phyloP scores from a whole-genome alignment of 2,113 vertebrate genomes.

The Hypomesus transpacificus region DNA sequence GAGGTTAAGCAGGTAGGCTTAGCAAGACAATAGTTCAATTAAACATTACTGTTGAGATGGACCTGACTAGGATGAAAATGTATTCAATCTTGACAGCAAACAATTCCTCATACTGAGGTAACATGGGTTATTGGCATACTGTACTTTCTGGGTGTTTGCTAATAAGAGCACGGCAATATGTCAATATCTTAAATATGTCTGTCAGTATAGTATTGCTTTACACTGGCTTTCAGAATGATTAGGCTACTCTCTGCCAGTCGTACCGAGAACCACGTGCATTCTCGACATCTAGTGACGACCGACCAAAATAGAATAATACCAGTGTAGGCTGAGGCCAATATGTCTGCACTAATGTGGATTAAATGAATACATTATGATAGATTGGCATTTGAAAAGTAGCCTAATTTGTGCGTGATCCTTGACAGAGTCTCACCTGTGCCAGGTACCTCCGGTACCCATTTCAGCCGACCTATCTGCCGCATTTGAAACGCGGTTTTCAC shows the following conservation, averaged over 20 bases:
- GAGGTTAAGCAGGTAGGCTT: too few species aligned
- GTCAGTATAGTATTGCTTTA: constrained; percentile 22
- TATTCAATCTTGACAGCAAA: too few species aligned
- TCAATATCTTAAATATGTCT: constrained; percentile 24
- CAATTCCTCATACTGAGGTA: too few species aligned
- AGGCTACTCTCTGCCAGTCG: not conserved
- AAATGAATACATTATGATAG: not conserved
- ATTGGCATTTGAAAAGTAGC: not conserved
- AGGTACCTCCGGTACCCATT: constrained; percentile 85
- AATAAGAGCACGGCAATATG: constrained; percentile 25
- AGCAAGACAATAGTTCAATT: too few species aligned
- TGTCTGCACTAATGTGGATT: too few species aligned
- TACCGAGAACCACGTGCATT: constrained; percentile 8
- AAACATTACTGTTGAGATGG: too few species aligned
- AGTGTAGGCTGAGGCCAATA: too few species aligned
- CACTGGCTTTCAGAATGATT: constrained; percentile 6
- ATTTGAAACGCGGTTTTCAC: constrained; percentile 86
- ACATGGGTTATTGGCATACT: constrained; percentile 23
- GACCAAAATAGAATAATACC: too few species aligned
- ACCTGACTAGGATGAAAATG: too few species aligned
- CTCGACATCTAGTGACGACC: constrained; percentile 9
- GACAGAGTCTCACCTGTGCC: constrained; percentile 76
- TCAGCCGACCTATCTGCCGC: constrained; percentile 81
- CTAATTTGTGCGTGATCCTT: not conserved
- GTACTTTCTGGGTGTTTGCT: not conserved